Evolutionary conservation across 2,888 invertebrate species (phyloP), one percentile per base, ranked within the genome.

Genomic region (Orthosia gracilis): DNA sequence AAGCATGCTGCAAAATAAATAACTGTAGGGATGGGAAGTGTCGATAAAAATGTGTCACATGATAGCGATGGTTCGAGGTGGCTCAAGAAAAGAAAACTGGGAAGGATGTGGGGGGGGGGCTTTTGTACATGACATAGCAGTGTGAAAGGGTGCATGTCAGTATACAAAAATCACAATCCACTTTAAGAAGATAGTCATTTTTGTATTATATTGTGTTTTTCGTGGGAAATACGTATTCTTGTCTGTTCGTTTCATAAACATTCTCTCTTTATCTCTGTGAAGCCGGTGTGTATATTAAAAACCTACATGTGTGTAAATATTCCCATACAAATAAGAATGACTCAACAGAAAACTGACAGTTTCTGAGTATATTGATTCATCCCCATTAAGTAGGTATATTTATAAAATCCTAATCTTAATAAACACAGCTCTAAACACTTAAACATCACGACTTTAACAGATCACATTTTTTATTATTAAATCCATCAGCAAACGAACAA

Each of bases 1-100:
- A 82, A 77, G 80, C 79, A 69, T 82, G 76, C 73, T 79, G 74
- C 72, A 68, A 82, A 86, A 84, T 81, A 75, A 79, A 77, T 76
- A 68, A 40, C 12, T 9, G 0, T 82, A 83, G 76, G 65, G 86
- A 0, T 77, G 86, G n/a, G 21, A 49, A 3, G 12, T 50, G 23
- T 64, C 59, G 57, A 69, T 77, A 59, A 5, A 64, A 21, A 65
- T 18, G 9, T 21, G 26, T 23, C 21, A 13, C 31, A 11, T 18
- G 1, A 3, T 73, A 50, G 77, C 80, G 76, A 83, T 83, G 26
- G 11, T 9, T 62, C 15, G 15, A 7, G 2, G 52, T 45, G n/a
- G 31, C 5, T 31, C 31, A 31, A 7, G 31, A 31, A 31, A 31
- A 31, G 31, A 31, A 31, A 31, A 31, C 7, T 31, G 5, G 31